These are phyloP conservation scores for Oryzias melastigma DNA, from an alignment of 2,113 vertebrate genomes.

Conservation along the genomic window DNA sequence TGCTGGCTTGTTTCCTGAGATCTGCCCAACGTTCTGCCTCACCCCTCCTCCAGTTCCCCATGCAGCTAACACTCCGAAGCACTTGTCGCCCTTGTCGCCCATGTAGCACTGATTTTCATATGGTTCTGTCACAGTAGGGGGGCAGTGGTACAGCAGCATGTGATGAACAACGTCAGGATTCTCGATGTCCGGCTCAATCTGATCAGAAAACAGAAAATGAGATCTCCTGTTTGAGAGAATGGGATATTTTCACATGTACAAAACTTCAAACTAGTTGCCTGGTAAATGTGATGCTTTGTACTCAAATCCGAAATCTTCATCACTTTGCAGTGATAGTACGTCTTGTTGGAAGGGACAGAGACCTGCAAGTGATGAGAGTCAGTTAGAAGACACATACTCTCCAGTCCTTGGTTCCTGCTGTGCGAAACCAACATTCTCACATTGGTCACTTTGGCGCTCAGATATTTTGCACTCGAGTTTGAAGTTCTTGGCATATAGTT, in stretches of 20 bases:
- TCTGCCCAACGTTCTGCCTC: conserved; percentile 44
- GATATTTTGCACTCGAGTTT: conserved; percentile 19
- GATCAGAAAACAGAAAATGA: not conserved
- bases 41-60: conserved; percentile 84
- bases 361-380: conserved; percentile 65
- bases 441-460: conserved; percentile 54
- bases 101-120: conserved; percentile 67
- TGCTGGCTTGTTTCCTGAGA: no score
- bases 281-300: conserved; percentile 79
- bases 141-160: conserved; percentile 80
- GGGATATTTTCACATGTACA: no score
- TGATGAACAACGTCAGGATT: conserved; percentile 77
- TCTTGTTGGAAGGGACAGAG: conserved; percentile 67
- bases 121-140: conserved; percentile 50
- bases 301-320: conserved; percentile 68
- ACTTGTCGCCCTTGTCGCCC: conserved; percentile 50
- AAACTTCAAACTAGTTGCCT: conserved; percentile 55
- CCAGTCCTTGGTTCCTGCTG: not conserved
- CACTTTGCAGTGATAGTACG: conserved; percentile 82
- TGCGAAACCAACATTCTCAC: conserved; percentile 41
- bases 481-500: conserved; percentile 36
- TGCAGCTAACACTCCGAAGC: conserved; percentile 70
- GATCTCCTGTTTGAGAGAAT: no score
- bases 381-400: not conserved
- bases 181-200: conserved; percentile 78